Percentiles rank a stretch among this genome's conserved stretches.
phyloP scores from a whole-genome alignment of 1,140 invertebrate species.

The Ctenoplectra terminalis region DNA sequence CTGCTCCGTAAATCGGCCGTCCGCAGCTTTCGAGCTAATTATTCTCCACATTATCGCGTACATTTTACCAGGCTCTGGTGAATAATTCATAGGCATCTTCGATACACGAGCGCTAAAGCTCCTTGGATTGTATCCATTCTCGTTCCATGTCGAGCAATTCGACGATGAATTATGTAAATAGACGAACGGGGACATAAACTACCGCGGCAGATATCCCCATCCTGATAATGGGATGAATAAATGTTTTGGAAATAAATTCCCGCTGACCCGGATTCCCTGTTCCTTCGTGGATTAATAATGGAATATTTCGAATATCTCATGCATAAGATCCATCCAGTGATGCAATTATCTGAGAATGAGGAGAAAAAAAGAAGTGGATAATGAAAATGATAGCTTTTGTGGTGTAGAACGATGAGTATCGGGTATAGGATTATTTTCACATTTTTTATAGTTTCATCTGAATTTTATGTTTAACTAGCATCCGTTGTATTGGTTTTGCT shows the following conservation, averaged over 20 bases:
- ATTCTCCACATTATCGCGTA: conserved; percentile 37
- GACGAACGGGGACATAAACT: conserved; percentile 27
- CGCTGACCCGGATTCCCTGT: background rate
- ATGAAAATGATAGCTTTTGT: background rate
- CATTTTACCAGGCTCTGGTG: conserved; percentile 9
- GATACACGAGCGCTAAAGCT: conserved; percentile 23
- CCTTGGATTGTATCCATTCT: conserved; percentile 16
- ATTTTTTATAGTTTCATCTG: no score
- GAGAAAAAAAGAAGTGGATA: background rate
- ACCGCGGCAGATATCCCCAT: background rate
- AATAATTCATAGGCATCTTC: conserved; percentile 44
- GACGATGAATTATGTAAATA: conserved; percentile 46
- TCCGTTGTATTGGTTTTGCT: no score
- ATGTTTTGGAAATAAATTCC: conserved; percentile 32
- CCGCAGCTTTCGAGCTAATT: no score
- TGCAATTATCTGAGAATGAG: background rate
- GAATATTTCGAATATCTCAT: background rate
- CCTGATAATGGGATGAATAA: conserved; percentile 29
- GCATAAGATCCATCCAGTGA: background rate
- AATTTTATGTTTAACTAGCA: no score
- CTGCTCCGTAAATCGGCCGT: no score
- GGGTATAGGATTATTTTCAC: no score
- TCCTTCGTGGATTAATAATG: background rate
- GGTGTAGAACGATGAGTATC: no score
- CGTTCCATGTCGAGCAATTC: conserved; percentile 34